Percentiles rank a stretch among this genome's conserved stretches.
These are phyloP conservation scores for Pelmatolapia mariae DNA, from an alignment of 2,113 vertebrate species.

Conservation along the genomic window DNA sequence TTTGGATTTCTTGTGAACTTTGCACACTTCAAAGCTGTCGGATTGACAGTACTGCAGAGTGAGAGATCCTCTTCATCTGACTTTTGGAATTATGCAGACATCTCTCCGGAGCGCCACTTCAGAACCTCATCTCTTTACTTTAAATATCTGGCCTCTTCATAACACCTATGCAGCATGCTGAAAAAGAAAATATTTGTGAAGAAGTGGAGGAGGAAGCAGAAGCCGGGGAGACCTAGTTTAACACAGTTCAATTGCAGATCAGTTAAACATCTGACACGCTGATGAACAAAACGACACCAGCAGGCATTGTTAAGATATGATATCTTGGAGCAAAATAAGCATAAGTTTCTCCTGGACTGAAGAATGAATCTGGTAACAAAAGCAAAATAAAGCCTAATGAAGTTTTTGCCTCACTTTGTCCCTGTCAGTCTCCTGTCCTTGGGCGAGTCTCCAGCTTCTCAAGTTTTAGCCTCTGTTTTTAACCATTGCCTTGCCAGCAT, in stretches of 20 bases:
- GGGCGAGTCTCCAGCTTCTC: neutral
- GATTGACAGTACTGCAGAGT: constrained; percentile 69
- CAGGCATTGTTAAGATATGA: neutral
- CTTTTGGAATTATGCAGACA: constrained; percentile 69
- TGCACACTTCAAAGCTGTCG: constrained; percentile 70
- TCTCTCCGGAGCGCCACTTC: constrained; percentile 72
- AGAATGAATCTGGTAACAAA: neutral
- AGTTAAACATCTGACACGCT: constrained; percentile 35
- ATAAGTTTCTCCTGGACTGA: neutral
- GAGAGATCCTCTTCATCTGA: constrained; percentile 72
- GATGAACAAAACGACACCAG: constrained; percentile 37
- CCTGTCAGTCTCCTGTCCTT: neutral
- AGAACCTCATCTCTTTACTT: constrained; percentile 69
- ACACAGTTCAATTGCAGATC: constrained; percentile 23
- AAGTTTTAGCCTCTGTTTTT: neutral
- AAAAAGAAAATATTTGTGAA: neutral
- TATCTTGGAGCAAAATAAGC: neutral
- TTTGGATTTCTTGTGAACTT: constrained; percentile 66
- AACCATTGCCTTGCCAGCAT: neutral
- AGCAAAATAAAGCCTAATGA: constrained; percentile 20
- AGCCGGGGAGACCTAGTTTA: constrained; percentile 2
- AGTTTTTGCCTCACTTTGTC: constrained; percentile 21
- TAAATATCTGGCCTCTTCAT: constrained; percentile 74
- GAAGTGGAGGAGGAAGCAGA: neutral
- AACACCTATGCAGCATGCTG: constrained; percentile 55